These are phyloP conservation scores for Aldrovandia affinis DNA, from an alignment of 2,797 vertebrate species.

Conservation along the genomic window DNA sequence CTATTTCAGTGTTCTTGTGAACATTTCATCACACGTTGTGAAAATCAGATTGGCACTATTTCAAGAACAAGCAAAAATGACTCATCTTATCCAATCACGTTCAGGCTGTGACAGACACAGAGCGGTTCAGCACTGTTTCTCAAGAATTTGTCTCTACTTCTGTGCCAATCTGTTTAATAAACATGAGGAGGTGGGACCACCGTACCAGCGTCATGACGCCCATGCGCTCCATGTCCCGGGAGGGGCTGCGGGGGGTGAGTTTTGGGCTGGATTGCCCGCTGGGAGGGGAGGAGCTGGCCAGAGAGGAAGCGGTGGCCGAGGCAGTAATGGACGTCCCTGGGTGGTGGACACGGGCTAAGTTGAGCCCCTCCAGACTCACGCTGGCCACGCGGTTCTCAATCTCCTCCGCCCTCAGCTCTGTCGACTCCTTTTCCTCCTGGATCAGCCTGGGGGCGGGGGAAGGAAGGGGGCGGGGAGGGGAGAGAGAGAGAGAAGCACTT, in stretches of 20 bases:
- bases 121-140: neutral
- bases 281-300: constrained; percentile 95
- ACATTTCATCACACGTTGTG: neutral
- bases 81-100: neutral
- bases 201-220: constrained; percentile 96
- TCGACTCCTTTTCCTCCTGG: constrained; percentile 98
- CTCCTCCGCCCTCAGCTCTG: constrained; percentile 95
- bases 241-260: constrained; percentile 91
- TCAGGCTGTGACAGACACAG: neutral
- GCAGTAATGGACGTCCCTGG: constrained; percentile 92
- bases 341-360: constrained; percentile 91
- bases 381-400: constrained; percentile 97
- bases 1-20: neutral
- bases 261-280: constrained; percentile 97
- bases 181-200: neutral
- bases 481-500: neutral
- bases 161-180: constrained; percentile 11
- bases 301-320: constrained; percentile 93
- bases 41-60: neutral
- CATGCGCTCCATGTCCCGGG: constrained; percentile 96
- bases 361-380: constrained; percentile 94
- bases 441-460: constrained; percentile 81
- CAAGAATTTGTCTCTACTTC: neutral
- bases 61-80: neutral
- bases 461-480: neutral